phyloP scores from a whole-genome alignment of 2,797 vertebrate species.

The Sylvilagus floridanus region DNA sequence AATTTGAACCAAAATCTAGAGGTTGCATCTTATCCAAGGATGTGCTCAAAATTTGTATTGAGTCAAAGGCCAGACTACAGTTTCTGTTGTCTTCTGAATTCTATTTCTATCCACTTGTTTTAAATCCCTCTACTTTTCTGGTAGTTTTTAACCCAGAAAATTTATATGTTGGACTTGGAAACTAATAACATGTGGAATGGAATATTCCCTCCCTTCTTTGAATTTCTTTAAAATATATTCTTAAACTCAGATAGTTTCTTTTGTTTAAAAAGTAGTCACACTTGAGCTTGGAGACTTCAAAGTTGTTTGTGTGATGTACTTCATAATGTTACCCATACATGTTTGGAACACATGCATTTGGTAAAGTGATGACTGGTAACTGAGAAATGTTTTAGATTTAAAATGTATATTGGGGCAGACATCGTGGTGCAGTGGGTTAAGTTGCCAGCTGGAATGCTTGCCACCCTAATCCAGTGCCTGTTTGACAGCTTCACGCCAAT shows the following conservation, averaged over 20 bases:
- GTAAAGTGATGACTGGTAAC: background rate
- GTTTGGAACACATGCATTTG: background rate
- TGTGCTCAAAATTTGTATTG: background rate
- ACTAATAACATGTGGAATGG: background rate
- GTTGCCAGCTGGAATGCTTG: no score
- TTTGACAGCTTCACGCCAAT: no score
- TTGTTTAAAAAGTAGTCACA: background rate
- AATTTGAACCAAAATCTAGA: background rate
- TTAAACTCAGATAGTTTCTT: background rate
- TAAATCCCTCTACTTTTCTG: conserved; percentile 14
- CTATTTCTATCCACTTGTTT: conserved; percentile 50
- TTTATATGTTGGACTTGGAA: background rate
- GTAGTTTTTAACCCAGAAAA: conserved; percentile 23
- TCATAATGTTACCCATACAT: background rate
- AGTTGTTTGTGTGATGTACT: background rate
- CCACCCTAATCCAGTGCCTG: no score
- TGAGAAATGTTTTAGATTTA: background rate
- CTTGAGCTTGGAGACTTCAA: background rate
- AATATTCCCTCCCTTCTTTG: background rate
- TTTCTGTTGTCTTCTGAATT: conserved; percentile 50
- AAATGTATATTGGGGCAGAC: no score
- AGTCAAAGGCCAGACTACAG: background rate
- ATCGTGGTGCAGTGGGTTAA: no score
- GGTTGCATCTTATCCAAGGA: background rate
- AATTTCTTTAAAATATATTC: conserved; percentile 6